Base-by-base conservation (phyloP, 35 echinoderm and acorn worm species). In the Hemicentrotus pulcherrimus region DNA sequence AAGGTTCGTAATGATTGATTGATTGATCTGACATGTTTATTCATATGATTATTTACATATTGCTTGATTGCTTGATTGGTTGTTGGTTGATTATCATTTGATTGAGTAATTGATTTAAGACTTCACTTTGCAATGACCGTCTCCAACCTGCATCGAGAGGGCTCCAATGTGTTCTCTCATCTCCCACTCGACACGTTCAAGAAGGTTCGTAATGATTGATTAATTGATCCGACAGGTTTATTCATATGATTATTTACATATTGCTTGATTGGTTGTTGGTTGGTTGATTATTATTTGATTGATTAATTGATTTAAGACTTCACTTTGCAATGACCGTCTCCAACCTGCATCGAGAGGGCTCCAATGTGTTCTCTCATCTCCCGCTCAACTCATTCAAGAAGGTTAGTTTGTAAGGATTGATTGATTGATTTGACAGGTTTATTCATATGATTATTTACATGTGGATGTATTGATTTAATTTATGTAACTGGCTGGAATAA, bases 111-210 rank as follows among this genome's bases (percentile, higher is more conserved):
- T 52, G 48, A 0, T 52, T 52, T 52, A 96, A 98, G 97, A 14
- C 97, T 97, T 88, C 98, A 99, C 92, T 97, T 97, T 61, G 96
- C 95, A 70, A 91, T 96, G 41, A 96, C 94, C 24, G 94, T 97
- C 46, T 95, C 47, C 87, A 95, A 97, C n/a, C 58, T 99, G 1
- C 97, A 97, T 32, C 71, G 91, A 46, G 5, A 52, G 48, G 48
- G 48, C 1, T 0, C 61, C 14, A 22, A 70, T 5, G 61, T 22
- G 8, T 70, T 70, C 61, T 70, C 61, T 19, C 4, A 19, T 70
- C 4, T 70, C 5, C 61, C 14, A 70, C 18, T 61, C 11, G 18
- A 11, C 7, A 48, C 4, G 5, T 99, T 97, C 94, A 97, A 99
- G 94, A 97, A 99, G 98, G 98, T 98, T 6, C 28, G 50, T 41